A percentile compares a stretch with the other conserved stretches of the same genome.
Conservation (phyloP, 2,797 vertebrate genomes). For the Pangasius krempfi region DNA sequence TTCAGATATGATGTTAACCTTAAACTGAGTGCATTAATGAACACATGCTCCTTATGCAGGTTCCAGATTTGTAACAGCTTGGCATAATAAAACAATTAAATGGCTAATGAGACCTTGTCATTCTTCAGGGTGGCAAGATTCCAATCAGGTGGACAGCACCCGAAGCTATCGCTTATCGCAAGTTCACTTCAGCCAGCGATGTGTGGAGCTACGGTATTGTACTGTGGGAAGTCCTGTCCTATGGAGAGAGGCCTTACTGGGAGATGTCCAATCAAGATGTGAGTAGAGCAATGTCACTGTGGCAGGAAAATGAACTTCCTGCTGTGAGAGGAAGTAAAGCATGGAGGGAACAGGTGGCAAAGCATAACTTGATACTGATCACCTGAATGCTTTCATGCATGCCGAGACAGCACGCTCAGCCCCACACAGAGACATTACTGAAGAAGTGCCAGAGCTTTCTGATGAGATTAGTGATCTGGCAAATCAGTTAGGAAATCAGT, state of each 20-base stretch:
- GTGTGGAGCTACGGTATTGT: conserved; percentile 98
- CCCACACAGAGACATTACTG: conserved; percentile 15
- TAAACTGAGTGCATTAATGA: background rate
- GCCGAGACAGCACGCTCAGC: background rate
- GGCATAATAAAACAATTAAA: background rate
- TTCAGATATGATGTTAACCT: conserved; percentile 9
- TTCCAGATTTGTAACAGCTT: background rate
- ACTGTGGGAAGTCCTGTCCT: conserved; percentile 98
- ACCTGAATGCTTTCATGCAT: conserved; percentile 29
- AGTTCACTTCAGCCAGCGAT: conserved; percentile 96
- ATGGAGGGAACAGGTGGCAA: conserved; percentile 64
- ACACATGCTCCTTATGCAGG: background rate
- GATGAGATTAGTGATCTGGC: conserved; percentile 16
- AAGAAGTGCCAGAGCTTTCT: conserved; percentile 30
- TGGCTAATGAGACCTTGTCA: conserved; percentile 29
- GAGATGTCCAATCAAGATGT: conserved; percentile 92
- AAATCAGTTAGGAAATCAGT: conserved; percentile 14
- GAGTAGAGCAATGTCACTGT: conserved; percentile 64
- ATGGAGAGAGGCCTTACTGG: conserved; percentile 97
- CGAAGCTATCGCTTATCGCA: conserved; percentile 96
- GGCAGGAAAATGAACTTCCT: conserved; percentile 58
- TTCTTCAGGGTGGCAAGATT: conserved; percentile 91
- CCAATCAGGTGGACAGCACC: conserved; percentile 98
- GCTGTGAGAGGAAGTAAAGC: conserved; percentile 64
- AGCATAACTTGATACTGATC: conserved; percentile 51